Evolutionary conservation across 2,888 invertebrate genomes (phyloP).

Genomic region (Phengaris alcon): DNA sequence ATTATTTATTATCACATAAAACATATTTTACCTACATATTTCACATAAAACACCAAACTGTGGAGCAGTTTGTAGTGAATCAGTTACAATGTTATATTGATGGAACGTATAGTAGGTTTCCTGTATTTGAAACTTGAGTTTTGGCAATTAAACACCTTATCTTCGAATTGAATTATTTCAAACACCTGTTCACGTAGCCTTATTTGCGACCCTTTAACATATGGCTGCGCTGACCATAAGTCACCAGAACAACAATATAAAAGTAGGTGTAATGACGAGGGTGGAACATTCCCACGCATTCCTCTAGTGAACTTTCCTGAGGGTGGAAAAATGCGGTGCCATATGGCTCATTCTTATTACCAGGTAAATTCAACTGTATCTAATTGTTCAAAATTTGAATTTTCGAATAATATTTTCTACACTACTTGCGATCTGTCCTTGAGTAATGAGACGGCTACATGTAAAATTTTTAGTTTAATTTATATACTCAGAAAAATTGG

Average conservation of each 20-base stretch:
- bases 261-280: slow-evolving; percentile 56
- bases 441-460: no score
- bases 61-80: no score
- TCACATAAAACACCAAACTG: no score
- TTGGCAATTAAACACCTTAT: not conserved
- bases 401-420: not conserved
- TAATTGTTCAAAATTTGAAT: not conserved
- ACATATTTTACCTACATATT: no score
- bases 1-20: no score
- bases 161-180: slow-evolving; percentile 3
- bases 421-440: no score
- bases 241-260: slow-evolving; percentile 64
- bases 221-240: slow-evolving; percentile 70
- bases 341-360: slow-evolving; percentile 57
- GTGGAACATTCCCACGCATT: slow-evolving; percentile 72
- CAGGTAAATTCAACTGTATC: slow-evolving; percentile 30
- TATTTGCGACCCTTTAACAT: slow-evolving; percentile 49
- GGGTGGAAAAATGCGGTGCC: slow-evolving; percentile 47
- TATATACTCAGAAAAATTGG: no score
- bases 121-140: not conserved
- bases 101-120: not conserved
- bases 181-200: slow-evolving; percentile 39
- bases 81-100: no score
- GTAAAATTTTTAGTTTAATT: no score
- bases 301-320: slow-evolving; percentile 50